Base-by-base conservation (phyloP, 2,113 vertebrate species). In the Columba livia region DNA sequence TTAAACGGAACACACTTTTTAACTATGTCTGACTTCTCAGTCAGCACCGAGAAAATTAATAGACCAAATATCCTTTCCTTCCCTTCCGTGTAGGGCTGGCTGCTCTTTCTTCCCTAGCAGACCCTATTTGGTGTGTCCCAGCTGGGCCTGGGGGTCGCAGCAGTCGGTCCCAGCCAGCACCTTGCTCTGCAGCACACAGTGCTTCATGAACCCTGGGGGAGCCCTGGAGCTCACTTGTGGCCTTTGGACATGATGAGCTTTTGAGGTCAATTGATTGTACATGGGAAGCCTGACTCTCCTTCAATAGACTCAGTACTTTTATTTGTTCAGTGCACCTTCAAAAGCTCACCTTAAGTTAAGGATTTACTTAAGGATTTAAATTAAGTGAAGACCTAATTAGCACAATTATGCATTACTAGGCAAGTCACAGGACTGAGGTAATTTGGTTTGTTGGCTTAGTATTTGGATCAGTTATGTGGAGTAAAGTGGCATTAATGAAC, bases 1-100 rank as follows among this genome's bases (percentile, higher is more conserved):
- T 95, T 94, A 83, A 96, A 85, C 85, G 5, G 34, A 97, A 77
- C 81, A 82, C 62, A 88, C 64, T 78, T 94, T 96, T 97, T 90
- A 97, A 93, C 25, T 29, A 73, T 24, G 44, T 94, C 82, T 95
- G 88, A 96, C 70, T 89, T 93, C 93, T 96, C 26, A 32, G 60
- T 90, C 12, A 11, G 56, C 62, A 71, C 64, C 0, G 18, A 89
- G 81, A 93, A 94, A 94, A 82, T 23, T 17, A 89, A 95, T 34
- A 69, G 51, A 91, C 78, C 47, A 21, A 72, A 47, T 89, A 84
- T 72, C 34, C 48, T 67, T 95, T 81, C 50, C 54, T 93, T 96
- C 58, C 56, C 78, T 91, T 62, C 51, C 25, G 28, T 31, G 40
- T 28, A 61, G 83, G 88, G 80, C 74, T 51, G n/a, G 26, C 34